Base-by-base conservation (phyloP, 2,888 invertebrate genomes). In the Encarsia formosa region DNA sequence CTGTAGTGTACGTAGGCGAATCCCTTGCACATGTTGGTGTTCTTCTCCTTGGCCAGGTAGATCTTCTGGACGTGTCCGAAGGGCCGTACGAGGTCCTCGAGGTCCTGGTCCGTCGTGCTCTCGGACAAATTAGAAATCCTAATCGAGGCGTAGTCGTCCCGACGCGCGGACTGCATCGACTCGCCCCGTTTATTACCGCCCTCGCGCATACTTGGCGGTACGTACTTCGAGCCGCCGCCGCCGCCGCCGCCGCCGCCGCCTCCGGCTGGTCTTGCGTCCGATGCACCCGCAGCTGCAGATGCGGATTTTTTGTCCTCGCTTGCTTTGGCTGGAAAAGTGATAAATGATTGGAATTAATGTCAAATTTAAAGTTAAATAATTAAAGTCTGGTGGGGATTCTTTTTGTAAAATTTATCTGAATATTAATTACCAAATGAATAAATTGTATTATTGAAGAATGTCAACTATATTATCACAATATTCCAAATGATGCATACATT, bases 1-100 rank as follows among this genome's bases (percentile, higher is more conserved):
- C 91, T 91, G 77, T 94, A 99, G 69, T 97, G 98, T 55, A 99
- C 93, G 73, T 98, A 99, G n/a, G 98, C 98, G 77, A 98, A 99
- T 55, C 98, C 98, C 81, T 95, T 91, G 76, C 91, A 91, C n/a
- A 82, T 79, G 9, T 89, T 89, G 59, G 88, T 88, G 1, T 79
- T 79, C 76, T 91, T 90, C 66, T 99, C 98, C 74, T 96, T 95
- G 11, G 98, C 97, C 65, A 99, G 82, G 74, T 91, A 99, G 65
- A 97, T 83, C 71, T 99, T 91, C 64, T 89, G 88, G 57, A 96
- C 88, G 2, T 88, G 87, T 2, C 99, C 99, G 70, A 98, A 95
- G 35, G 87, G 88, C 70, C 89, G 88, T 49, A 99, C 98, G 50
- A 99, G 79, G 63, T 97, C 96, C 67, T 97, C 95, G 60, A 99